Base-by-base conservation (phyloP, 2,888 invertebrate genomes). In the Phaedon cochleariae region DNA sequence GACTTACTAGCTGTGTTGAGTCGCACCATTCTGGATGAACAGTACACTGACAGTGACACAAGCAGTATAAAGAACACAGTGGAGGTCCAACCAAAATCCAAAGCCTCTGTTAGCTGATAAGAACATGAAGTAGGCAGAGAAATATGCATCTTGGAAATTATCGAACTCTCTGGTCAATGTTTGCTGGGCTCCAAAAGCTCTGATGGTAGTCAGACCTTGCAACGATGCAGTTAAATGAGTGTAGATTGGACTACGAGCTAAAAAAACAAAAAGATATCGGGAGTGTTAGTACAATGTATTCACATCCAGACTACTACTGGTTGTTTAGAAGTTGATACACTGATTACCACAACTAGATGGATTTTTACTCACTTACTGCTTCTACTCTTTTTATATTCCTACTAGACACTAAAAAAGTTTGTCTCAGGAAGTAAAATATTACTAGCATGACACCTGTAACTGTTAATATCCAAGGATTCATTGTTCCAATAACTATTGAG, bases 181-280 rank as follows among this genome's bases (percentile, higher is more conserved):
- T 15, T 85, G 82, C 79, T 90, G 87, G 0, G 90, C 90, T 62
- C 86, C 84, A 73, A 91, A 90, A 0, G 92, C 91, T 72, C 93
- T 85, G 15, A 94, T 91, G 0, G 93, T 92, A n/a, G 90, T 87
- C 1, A 94, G 82, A 1, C 94, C 94, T 81, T 92, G 89, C 21
- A 94, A 85, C 0, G 91, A 90, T 54, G 92, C 90, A 73, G 89
- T 90, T 45, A 93, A 84, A 74, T 93, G 90, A 0, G 90, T 88
- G 80, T 91, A 94, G 0, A 94, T 88, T 0, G 94, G 94, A 76
- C 92, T 92, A 54, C 92, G 87, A 57, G 91, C 92, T 92, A 80
- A 57, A 81, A 57, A 15, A 26, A 26, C 3, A 26, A 26, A 7
- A 26, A 26, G 7, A 26, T 26, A 26, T 26, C n/a, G n/a, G n/a